Evolutionary conservation across 2,113 vertebrate genomes (phyloP).

Genomic region (Eretmodus cyanostictus): DNA sequence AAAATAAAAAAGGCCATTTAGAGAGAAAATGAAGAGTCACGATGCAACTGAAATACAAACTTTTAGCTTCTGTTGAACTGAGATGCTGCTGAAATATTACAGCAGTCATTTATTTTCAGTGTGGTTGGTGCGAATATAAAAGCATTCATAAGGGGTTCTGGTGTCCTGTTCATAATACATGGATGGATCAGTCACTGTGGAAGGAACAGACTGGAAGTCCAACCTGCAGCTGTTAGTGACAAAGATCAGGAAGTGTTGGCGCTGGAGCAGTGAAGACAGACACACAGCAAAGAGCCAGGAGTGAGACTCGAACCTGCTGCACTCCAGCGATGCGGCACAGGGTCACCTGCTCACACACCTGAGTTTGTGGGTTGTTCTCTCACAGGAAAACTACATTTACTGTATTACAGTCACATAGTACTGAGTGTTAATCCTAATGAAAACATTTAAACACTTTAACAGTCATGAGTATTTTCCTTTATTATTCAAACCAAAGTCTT

Average conservation of each 20-base stretch:
- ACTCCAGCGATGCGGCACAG: not conserved
- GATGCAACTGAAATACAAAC: not conserved
- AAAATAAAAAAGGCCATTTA: rapidly evolving
- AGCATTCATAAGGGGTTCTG: not conserved
- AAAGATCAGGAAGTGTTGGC: rapidly evolving
- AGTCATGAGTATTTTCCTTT: not conserved
- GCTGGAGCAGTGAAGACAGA: not conserved
- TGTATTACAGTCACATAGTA: not conserved
- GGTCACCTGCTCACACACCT: not conserved
- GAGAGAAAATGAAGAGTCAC: not conserved
- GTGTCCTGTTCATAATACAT: not conserved
- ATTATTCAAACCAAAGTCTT: too few species aligned
- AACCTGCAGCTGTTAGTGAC: not conserved
- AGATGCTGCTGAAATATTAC: not conserved
- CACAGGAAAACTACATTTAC: not conserved
- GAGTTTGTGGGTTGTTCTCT: not conserved
- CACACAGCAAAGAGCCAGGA: not conserved
- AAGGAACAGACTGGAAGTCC: not conserved
- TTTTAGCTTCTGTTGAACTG: not conserved
- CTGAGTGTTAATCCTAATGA: not conserved
- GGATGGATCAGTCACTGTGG: not conserved
- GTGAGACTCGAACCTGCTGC: not conserved
- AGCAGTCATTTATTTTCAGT: not conserved
- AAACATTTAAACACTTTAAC: not conserved
- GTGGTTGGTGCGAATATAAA: not conserved